Evolutionary conservation across 2,888 invertebrate species (phyloP).

Genomic region (Orchestes rusci): DNA sequence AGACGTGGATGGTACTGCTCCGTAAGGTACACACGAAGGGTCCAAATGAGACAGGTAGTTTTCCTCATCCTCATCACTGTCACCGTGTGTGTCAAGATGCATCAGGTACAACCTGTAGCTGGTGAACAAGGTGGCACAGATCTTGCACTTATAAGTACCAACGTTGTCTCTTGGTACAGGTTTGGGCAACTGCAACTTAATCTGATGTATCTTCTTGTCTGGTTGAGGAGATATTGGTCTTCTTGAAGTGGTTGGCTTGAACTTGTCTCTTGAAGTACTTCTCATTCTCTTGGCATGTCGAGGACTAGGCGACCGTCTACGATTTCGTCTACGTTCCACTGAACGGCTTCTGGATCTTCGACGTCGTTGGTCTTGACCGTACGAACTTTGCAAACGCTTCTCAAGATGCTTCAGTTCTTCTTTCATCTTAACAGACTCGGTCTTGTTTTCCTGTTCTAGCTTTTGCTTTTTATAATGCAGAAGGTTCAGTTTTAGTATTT

Average conservation of each 20-base stretch:
- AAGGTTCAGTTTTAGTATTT: constrained; percentile 14
- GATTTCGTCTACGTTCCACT: background rate
- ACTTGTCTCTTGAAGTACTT: background rate
- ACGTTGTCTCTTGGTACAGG: constrained; percentile 1
- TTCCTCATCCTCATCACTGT: constrained; percentile 12
- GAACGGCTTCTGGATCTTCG: background rate
- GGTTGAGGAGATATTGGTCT: no score
- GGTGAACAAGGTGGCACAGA: constrained; percentile 16
- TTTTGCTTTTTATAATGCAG: constrained; percentile 11
- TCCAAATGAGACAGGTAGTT: constrained; percentile 10
- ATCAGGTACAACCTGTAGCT: constrained; percentile 12
- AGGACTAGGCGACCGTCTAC: background rate
- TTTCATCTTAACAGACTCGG: constrained; percentile 5
- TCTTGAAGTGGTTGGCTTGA: background rate
- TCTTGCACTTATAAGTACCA: constrained; percentile 12
- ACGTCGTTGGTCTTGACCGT: background rate
- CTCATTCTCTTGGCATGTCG: background rate
- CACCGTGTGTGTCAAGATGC: constrained; percentile 12
- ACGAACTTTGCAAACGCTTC: background rate
- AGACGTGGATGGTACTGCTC: no score
- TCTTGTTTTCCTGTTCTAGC: constrained; percentile 5
- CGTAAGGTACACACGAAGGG: background rate
- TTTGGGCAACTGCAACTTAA: background rate
- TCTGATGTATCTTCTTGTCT: no score
- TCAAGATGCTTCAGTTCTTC: constrained; percentile 4